Evolutionary conservation across 2,888 invertebrate species (phyloP).

Genomic region (Pseudeuparius sepicola): DNA sequence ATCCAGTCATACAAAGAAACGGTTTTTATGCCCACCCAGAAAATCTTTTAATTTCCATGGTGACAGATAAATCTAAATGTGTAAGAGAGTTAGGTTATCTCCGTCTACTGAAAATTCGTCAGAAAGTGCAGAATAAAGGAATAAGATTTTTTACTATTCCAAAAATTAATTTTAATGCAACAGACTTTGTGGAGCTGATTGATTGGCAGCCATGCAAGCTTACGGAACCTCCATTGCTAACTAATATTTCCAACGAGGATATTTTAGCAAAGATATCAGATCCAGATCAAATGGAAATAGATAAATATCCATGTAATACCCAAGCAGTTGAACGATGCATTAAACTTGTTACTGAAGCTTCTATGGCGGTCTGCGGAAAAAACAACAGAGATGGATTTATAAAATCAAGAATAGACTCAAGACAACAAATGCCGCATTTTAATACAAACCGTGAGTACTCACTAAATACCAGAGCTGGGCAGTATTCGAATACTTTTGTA

Average conservation of each 20-base stretch:
- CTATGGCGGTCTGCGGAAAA: no score
- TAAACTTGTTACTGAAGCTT: conserved; percentile 1
- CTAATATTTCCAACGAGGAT: conserved; percentile 7
- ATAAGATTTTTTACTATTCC: no score
- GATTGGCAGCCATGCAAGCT: conserved; percentile 2
- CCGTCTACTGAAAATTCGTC: conserved; percentile 6
- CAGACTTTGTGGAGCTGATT: conserved; percentile 3
- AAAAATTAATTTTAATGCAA: no score
- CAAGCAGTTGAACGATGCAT: background rate
- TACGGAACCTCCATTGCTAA: conserved; percentile 1
- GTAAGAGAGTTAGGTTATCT: conserved; percentile 17
- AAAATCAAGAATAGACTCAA: conserved; percentile 1
- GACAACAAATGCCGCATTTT: conserved; percentile 5
- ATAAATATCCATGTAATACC: background rate
- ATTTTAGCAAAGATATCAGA: conserved; percentile 3
- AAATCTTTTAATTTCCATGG: conserved; percentile 7
- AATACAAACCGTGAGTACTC: conserved; percentile 5
- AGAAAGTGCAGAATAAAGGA: no score
- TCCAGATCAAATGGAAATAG: conserved; percentile 2
- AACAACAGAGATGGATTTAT: background rate
- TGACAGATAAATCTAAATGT: conserved; percentile 6
- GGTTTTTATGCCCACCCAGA: conserved; percentile 6
- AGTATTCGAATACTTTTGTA: no score
- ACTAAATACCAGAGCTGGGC: conserved; percentile 2
- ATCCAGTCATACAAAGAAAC: conserved; percentile 5